Evolutionary conservation across 2,888 invertebrate species (phyloP), one percentile per base, ranked within the genome.

Genomic region (Drosophila yooni): DNA sequence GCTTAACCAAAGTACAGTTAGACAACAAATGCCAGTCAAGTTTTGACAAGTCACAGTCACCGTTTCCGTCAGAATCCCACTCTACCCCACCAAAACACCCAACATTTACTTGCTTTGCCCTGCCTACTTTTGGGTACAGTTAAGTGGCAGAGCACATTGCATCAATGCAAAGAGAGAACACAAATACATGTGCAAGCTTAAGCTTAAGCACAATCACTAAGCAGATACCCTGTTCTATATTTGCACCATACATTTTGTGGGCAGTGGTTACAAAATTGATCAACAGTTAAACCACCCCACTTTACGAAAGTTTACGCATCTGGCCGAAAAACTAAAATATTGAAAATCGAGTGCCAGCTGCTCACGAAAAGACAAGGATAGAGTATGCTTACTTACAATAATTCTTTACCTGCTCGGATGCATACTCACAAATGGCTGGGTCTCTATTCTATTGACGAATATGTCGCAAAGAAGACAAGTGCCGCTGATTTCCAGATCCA

Each of bases 1-100:
- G 75, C 61, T 70, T 51, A 53, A 59, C 72, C 73, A 81, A 87
- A 86, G 86, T 87, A 90, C 90, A 86, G 86, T 86, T 74, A 69
- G 76, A 72, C 87, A 69, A 71, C 57, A 66, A 80, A 75, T 73
- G 74, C 36, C 77, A 85, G 87, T 76, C 77, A 88, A 73, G 71
- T 61, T 76, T 65, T 68, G 74, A 83, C 81, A 83, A 70, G 61
- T 79, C 66, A 59, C 38, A 58, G 21, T 25, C 66, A 18, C 2
- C 13, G 3, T 18, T 33, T 11, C 25, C 21, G 7, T n/a, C 50
- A 34, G 4, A 36, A 15, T n/a, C 46, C 7, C 27, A 61, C 29
- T 27, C 15, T 18, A 54, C 18, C 27, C 18, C 51, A 54, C 15
- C 25, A 7, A 18, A 8, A 48, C 33, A 53, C 25, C 11, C 33